Percentiles rank a stretch among this genome's conserved stretches.
Evolutionary conservation across 2,888 invertebrate species (phyloP).

Genomic region (Cryptophagus acutangulus): DNA sequence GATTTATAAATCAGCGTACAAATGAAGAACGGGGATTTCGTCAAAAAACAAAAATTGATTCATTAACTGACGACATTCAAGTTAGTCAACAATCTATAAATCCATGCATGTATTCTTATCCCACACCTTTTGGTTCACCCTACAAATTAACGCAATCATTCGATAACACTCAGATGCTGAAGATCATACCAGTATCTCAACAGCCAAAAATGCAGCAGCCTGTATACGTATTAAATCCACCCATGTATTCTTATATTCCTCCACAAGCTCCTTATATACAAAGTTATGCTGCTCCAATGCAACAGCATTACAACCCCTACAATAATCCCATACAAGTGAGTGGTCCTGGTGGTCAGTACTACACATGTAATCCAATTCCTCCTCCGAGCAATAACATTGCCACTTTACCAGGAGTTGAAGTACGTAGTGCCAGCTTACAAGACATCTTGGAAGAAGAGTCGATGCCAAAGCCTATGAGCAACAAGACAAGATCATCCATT

Average conservation of each 20-base stretch:
- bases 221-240: conserved; percentile 32
- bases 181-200: conserved; percentile 24
- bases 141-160: conserved; percentile 22
- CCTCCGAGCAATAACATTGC: conserved; percentile 29
- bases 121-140: conserved; percentile 31
- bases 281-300: conserved; percentile 13
- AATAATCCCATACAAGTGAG: conserved; percentile 29
- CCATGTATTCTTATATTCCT: conserved; percentile 29
- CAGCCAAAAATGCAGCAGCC: conserved; percentile 23
- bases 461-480: too few relatives aligned
- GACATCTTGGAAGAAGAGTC: conserved; percentile 29
- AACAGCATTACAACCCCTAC: conserved; percentile 15
- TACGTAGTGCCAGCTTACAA: conserved; percentile 35
- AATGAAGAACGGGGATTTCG: conserved; percentile 2
- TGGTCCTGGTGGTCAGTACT: conserved; percentile 40
- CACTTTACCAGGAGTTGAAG: conserved; percentile 39
- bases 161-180: conserved; percentile 26
- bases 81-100: conserved; percentile 32
- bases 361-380: conserved; percentile 42
- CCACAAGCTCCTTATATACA: conserved; percentile 10
- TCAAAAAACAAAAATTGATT: conserved; percentile 10
- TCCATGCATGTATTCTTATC: conserved; percentile 33
- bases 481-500: conserved; percentile 30
- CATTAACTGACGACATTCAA: conserved; percentile 27
- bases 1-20: too few relatives aligned